Conservation (phyloP, 2,113 vertebrate species). For the Illadopsis cleaveri region DNA sequence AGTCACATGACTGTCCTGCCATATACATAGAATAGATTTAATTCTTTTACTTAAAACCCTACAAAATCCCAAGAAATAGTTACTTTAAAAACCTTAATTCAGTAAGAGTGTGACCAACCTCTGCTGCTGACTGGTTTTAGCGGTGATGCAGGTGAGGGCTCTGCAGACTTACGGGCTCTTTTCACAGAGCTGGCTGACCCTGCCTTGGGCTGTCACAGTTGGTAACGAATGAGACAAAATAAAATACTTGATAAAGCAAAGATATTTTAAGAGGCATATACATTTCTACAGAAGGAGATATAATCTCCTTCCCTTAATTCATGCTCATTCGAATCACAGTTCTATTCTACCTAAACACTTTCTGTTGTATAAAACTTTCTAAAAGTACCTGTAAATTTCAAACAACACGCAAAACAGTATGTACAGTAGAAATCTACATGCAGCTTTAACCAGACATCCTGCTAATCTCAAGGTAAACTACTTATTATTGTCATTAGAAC, state of each 20-base stretch:
- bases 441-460: neutral
- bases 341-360: neutral
- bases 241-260: neutral
- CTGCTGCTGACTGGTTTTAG: neutral
- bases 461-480: neutral
- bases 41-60: neutral
- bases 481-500: neutral
- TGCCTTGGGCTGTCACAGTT: neutral
- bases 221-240: neutral
- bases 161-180: neutral
- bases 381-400: neutral
- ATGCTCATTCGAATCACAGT: neutral
- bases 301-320: neutral
- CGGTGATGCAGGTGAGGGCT: neutral
- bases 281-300: neutral
- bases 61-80: neutral
- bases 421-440: neutral
- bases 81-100: neutral
- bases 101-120: slow-evolving; percentile 53
- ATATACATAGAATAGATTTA: neutral
- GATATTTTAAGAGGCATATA: neutral
- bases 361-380: neutral
- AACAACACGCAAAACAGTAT: neutral
- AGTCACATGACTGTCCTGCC: slow-evolving; percentile 3
- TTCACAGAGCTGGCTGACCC: neutral